Percentiles rank a stretch among this genome's conserved stretches.
Conservation (phyloP, 2,888 invertebrate genomes). For the Nemapogon koenigi region DNA sequence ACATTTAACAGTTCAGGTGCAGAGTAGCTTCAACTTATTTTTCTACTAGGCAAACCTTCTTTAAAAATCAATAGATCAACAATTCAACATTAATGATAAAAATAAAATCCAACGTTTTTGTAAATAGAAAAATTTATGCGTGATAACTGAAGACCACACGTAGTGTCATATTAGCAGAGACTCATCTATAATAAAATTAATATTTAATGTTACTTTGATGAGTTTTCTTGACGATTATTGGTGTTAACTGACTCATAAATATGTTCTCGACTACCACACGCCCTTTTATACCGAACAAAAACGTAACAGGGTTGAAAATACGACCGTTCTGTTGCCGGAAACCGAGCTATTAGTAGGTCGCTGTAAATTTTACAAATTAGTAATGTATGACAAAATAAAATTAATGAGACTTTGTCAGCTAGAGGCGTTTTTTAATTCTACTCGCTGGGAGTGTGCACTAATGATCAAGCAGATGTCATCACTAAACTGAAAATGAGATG, state of each 20-base stretch:
- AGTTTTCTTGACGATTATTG: constrained; percentile 33
- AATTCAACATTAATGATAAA: too few relatives aligned
- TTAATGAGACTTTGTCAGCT: constrained; percentile 44
- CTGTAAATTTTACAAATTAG: constrained; percentile 60
- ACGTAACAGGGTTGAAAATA: constrained; percentile 36
- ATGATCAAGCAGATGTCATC: constrained; percentile 52
- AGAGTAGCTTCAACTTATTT: constrained; percentile 21
- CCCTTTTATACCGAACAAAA: constrained; percentile 17
- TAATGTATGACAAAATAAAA: constrained; percentile 57
- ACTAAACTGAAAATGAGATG: constrained; percentile 29
- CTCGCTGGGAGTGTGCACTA: constrained; percentile 25
- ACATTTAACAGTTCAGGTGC: constrained; percentile 39
- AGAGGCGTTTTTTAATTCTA: constrained; percentile 38
- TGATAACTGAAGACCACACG: constrained; percentile 10
- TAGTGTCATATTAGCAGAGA: not conserved
- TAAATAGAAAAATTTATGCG: too few relatives aligned
- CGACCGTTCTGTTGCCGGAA: constrained; percentile 50
- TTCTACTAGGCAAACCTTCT: not conserved
- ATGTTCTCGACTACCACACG: constrained; percentile 30
- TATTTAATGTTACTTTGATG: constrained; percentile 27
- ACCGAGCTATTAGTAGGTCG: constrained; percentile 44
- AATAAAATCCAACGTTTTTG: too few relatives aligned
- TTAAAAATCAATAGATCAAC: too few relatives aligned
- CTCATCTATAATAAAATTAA: not conserved
- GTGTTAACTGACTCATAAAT: constrained; percentile 55